A percentile compares a stretch with the other conserved stretches of the same genome.
phyloP scores from a whole-genome alignment of 2,888 invertebrate genomes.

The Parasteatoda lunata region DNA sequence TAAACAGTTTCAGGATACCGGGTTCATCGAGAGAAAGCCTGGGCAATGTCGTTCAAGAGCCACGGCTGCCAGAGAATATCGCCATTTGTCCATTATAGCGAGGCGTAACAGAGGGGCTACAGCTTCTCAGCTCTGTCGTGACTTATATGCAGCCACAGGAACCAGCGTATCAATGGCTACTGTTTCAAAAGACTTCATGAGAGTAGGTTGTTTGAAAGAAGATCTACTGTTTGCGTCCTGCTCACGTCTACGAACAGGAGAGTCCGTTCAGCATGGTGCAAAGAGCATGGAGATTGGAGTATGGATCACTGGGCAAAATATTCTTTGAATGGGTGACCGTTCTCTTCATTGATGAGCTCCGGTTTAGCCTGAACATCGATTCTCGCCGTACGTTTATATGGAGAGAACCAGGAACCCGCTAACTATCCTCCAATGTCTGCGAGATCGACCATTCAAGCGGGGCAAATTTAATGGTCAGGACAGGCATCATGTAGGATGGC shows the following conservation, averaged over 20 bases:
- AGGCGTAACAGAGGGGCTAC: neutral
- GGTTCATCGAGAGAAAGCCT: neutral
- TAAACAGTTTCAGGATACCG: conserved; percentile 3
- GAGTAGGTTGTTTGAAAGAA: neutral
- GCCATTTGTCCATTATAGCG: neutral
- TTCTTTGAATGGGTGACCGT: neutral
- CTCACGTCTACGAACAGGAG: neutral
- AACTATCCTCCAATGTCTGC: neutral
- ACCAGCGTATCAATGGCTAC: neutral
- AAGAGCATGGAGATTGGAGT: conserved; percentile 5
- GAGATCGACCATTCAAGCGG: neutral
- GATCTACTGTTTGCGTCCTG: neutral
- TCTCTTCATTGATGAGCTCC: conserved; percentile 1
- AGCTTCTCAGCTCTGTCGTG: neutral
- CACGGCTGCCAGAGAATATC: neutral
- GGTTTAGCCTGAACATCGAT: conserved; percentile 1
- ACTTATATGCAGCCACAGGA: neutral
- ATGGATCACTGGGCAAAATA: no score
- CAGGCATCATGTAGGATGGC: no score
- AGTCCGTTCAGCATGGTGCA: neutral
- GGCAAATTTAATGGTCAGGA: neutral
- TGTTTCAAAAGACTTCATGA: neutral
- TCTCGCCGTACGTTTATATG: conserved; percentile 11
- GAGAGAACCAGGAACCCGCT: conserved; percentile 10
- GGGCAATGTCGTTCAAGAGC: neutral